Evolutionary conservation across 2,888 invertebrate genomes (phyloP), one percentile per base, ranked within the genome.

Genomic region (Chironomus riparius): DNA sequence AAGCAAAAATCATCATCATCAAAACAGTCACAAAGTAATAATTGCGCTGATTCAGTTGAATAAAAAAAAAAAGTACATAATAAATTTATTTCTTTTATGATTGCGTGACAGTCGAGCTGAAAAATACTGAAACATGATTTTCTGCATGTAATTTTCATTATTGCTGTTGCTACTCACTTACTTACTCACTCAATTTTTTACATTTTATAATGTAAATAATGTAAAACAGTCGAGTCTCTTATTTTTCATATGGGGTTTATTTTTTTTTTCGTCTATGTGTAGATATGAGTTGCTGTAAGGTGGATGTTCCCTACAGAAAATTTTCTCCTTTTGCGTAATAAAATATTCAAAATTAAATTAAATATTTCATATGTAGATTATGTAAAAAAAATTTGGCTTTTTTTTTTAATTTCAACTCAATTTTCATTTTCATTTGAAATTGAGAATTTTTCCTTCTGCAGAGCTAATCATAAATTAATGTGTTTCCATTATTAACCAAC

Each of bases 321-420:
- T 38, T 68, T 28, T 28, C 13, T 22, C 13, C 24, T 38, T 68
- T 10, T 28, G 15, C 6, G 47, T 68, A 74, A 65, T 74, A 47
- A 74, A 74, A 68, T 74, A 74, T 74, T 74, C 74, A 74, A 74
- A 47, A 74, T 74, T 68, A 74, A 74, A 74, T 74, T 74, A 74
- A 74, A 74, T 74, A 74, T 74, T 74, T 74, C 68, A 74, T 74
- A 38, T 38, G 38, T 38, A 38, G 38, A 38, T 38, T 38, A 38
- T 38, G 38, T 2, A 38, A 38, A 38, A 38, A 38, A 38, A 38
- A 38, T 38, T 38, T 38, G 38, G 38, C 38, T 38, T 38, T 28
- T 56, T 13, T 48, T 61, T n/a, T n/a, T 13, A 1, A 56, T 50
- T 50, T 15, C 50, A n/a, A 21, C 22, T 62, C 21, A 15, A 62